Base-by-base conservation (phyloP, 92 coral and sea anemone species). In the Parazoanthus swiftii region DNA sequence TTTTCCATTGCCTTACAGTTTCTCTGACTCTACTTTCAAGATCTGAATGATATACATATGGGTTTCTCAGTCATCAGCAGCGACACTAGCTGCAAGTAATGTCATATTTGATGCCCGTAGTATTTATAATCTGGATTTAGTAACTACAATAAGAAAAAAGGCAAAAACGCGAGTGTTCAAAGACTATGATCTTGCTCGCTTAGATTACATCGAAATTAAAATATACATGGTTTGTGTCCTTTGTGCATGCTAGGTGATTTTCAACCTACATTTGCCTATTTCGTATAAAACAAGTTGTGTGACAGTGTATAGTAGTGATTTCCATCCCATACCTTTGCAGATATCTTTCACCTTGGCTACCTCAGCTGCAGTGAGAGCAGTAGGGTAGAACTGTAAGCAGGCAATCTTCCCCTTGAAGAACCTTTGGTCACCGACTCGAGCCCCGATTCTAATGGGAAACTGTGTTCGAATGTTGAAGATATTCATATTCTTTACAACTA, bases 391-490 rank as follows among this genome's bases (percentile, higher is more conserved):
- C 74, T 92, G 97, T 44, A 94, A 20, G 26, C 93, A 92, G 3
- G 97, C 74, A 59, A 94, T 92, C 21, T 92, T 86, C n/a, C 97
- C 97, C 46, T 72, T 56, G 51, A 77, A 94, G 66, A 77, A 89
- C 56, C 97, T 86, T 23, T 74, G 85, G 44, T 94, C 97, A 26
- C 92, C 92, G 1, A 80, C 81, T 54, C 93, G 88, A 13, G 95
- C 97, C 67, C 95, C 97, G 82, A 91, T 89, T 73, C 97, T 79
- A 6, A 94, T 87, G 9, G 78, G 74, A 81, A 86, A 91, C 73
- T 94, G 92, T 6, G 97, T 94, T 29, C 93, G 92, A 11, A 86
- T 87, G 15, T 89, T 86, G 85, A 92, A 86, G 6, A 43, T 85
- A 33, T 94, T 93, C 77, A 94, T 25, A 44, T 90, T 91, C 66